These are phyloP conservation scores for Spongia lamella DNA, from an alignment of 37 sponge, comb jelly and placozoan species.

Conservation along the genomic window DNA sequence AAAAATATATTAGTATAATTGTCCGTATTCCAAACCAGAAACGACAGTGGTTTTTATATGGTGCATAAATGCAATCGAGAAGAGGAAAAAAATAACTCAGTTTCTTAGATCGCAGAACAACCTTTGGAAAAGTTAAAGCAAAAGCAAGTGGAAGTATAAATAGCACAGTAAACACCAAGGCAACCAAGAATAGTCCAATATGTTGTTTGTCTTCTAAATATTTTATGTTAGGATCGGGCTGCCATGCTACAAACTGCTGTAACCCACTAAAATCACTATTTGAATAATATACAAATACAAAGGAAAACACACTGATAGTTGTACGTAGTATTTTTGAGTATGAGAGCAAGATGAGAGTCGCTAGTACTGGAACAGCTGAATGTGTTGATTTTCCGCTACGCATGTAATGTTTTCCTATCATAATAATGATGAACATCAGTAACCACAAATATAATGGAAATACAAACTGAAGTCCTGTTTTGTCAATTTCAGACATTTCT, in stretches of 20 bases:
- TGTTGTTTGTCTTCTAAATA: background rate
- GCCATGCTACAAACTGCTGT: conserved; percentile 34
- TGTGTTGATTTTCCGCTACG: too few relatives aligned
- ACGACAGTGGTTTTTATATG: conserved; percentile 40
- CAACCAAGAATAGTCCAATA: conserved; percentile 9
- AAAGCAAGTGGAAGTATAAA: conserved; percentile 29
- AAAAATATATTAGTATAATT: background rate
- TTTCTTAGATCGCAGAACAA: background rate
- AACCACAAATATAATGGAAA: too few relatives aligned
- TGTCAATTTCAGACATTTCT: too few relatives aligned
- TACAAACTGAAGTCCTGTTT: too few relatives aligned
- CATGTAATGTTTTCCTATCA: too few relatives aligned
- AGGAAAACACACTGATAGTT: conserved; percentile 22
- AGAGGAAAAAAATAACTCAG: conserved; percentile 12
- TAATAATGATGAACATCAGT: too few relatives aligned
- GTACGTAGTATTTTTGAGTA: conserved; percentile 42
- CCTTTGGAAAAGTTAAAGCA: conserved; percentile 6
- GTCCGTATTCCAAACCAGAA: conserved; percentile 47
- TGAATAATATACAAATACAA: conserved; percentile 7
- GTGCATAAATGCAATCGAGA: conserved; percentile 35
- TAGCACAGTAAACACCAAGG: background rate
- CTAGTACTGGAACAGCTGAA: conserved; percentile 26
- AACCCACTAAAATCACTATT: background rate
- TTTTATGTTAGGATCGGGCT: conserved; percentile 27
- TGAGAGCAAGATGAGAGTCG: conserved; percentile 48